Conservation (phyloP, 23 tunicate species). For the Clavelina lepadiformis region DNA sequence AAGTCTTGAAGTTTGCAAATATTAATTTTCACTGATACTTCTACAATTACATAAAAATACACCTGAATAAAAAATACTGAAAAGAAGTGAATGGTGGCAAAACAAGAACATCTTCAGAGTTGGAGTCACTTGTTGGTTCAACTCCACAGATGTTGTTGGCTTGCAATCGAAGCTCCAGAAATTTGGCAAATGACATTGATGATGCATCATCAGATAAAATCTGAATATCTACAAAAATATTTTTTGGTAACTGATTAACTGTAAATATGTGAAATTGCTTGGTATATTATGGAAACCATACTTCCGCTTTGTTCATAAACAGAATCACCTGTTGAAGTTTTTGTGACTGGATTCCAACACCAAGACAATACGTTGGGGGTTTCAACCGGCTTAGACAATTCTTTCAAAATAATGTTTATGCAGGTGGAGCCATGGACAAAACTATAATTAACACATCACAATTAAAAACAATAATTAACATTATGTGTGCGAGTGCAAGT, state of each 20-base stretch:
- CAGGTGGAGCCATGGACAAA: constrained; percentile 74
- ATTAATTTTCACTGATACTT: not conserved
- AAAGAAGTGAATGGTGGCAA: constrained; percentile 47
- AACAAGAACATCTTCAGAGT: constrained; percentile 5
- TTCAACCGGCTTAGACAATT: constrained; percentile 71
- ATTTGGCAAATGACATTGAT: constrained; percentile 92
- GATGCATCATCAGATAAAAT: constrained; percentile 67
- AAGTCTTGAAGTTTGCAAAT: too few relatives aligned
- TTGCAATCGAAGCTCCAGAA: constrained; percentile 55
- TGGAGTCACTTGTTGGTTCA: not conserved
- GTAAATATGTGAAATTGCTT: not conserved
- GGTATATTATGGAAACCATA: not conserved
- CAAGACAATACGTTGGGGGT: constrained; percentile 60
- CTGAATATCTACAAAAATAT: constrained; percentile 40
- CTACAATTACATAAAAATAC: not conserved
- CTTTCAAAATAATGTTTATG: constrained; percentile 75
- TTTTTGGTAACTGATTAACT: not conserved
- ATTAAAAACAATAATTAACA: not conserved
- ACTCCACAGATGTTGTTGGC: constrained; percentile 6
- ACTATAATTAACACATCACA: constrained; percentile 14
- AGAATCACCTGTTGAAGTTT: constrained; percentile 58
- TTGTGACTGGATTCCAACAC: constrained; percentile 76
- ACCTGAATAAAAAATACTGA: constrained; percentile 74
- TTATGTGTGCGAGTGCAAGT: not conserved
- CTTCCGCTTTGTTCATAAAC: not conserved